A percentile compares a stretch with the other conserved stretches of the same genome.
Evolutionary conservation across 2,113 vertebrate genomes (phyloP).

Genomic region (Elanoides forficatus): DNA sequence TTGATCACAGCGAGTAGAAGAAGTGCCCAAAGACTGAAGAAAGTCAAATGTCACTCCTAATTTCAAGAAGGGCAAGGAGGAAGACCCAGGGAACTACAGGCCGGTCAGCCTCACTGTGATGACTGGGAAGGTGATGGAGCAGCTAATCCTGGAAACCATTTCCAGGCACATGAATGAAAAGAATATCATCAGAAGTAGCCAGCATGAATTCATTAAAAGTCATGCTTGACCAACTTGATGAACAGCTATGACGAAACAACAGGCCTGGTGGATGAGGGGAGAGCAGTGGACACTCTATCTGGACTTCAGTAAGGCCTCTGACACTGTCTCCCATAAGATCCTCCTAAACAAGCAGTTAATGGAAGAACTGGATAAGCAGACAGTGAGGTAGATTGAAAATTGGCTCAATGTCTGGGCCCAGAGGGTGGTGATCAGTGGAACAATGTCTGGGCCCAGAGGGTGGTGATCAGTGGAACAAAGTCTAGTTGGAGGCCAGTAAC

Average conservation of each 20-base stretch:
- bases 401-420: not conserved
- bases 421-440: not conserved
- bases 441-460: not conserved
- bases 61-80: not conserved
- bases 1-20: not conserved
- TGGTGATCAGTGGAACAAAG: not conserved
- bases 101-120: not conserved
- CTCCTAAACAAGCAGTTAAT: not conserved
- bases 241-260: not conserved
- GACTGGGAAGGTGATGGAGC: not conserved
- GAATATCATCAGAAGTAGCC: not conserved
- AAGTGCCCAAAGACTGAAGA: not conserved
- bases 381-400: not conserved
- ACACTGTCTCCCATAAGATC: not conserved
- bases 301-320: not conserved
- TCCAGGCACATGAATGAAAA: not conserved
- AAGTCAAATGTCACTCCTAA: not conserved
- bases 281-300: not conserved
- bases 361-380: not conserved
- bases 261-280: not conserved
- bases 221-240: not conserved
- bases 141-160: not conserved
- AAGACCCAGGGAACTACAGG: not conserved
- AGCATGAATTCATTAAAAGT: not conserved
- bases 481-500: not conserved